phyloP scores from a whole-genome alignment of 2,888 invertebrate species.

The Corythucha ciliata region DNA sequence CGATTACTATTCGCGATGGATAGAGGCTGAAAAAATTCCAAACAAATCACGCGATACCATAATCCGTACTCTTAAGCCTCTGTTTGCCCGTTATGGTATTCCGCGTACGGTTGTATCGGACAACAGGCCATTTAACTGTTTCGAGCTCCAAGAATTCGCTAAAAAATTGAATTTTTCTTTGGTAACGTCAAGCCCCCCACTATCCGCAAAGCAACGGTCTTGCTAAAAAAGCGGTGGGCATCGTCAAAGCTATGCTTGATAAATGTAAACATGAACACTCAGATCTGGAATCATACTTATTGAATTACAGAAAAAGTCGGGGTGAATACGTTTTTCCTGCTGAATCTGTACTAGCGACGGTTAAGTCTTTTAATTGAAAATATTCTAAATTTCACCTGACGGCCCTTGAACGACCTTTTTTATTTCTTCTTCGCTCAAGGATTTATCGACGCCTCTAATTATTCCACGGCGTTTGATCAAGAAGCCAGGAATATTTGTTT shows the following conservation, averaged over 20 bases:
- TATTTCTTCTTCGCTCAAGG: too few species aligned
- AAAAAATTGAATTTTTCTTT: background rate
- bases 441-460: too few species aligned
- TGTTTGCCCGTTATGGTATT: constrained; percentile 2
- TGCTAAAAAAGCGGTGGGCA: constrained; percentile 3
- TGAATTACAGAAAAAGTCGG: constrained; percentile 1
- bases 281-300: background rate
- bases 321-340: too few species aligned
- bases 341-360: too few species aligned
- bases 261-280: background rate
- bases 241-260: background rate
- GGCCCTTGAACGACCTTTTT: too few species aligned
- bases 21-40: background rate
- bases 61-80: background rate
- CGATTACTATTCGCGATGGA: constrained; percentile 10
- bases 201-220: constrained; percentile 11
- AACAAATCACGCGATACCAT: background rate
- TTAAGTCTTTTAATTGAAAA: too few species aligned
- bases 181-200: constrained; percentile 4
- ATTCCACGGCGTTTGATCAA: too few species aligned
- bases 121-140: background rate
- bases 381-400: too few species aligned
- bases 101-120: background rate
- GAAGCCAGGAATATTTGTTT: too few species aligned
- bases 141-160: background rate